Percentiles rank a stretch among this genome's conserved stretches.
These are phyloP conservation scores for Panagrolaimus sp. DNA, from an alignment of 1,140 invertebrate genomes.

Conservation along the genomic window DNA sequence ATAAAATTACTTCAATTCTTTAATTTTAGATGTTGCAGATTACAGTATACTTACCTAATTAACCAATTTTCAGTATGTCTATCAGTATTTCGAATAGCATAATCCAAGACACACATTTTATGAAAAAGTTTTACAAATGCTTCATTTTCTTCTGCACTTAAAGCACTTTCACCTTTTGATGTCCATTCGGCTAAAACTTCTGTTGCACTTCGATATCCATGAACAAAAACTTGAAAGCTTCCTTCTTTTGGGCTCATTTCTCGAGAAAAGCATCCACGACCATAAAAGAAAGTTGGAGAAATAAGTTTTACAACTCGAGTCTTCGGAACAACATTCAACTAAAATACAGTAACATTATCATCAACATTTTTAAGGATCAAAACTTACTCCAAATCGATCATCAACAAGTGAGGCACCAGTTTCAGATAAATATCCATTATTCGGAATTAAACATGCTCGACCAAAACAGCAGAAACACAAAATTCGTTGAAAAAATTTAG, in stretches of 20 bases:
- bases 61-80: constrained; percentile 52
- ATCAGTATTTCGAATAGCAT: constrained; percentile 52
- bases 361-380: neutral
- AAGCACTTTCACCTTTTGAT: constrained; percentile 32
- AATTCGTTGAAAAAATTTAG: constrained; percentile 98
- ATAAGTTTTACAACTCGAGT: constrained; percentile 47
- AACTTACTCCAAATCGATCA: constrained; percentile 78
- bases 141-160: constrained; percentile 35
- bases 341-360: constrained; percentile 15
- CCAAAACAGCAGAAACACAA: constrained; percentile 99
- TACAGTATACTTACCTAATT: constrained; percentile 29
- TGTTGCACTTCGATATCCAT: constrained; percentile 46
- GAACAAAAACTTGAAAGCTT: constrained; percentile 51
- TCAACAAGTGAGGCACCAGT: constrained; percentile 94
- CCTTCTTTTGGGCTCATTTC: constrained; percentile 51
- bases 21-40: no score
- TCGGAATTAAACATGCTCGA: constrained; percentile 90
- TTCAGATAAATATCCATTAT: constrained; percentile 97
- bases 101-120: constrained; percentile 50
- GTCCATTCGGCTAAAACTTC: constrained; percentile 46
- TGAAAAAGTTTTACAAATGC: constrained; percentile 43
- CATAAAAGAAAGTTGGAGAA: constrained; percentile 50
- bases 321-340: constrained; percentile 51
- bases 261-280: constrained; percentile 30
- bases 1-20: no score